phyloP scores from a whole-genome alignment of 1,140 invertebrate genomes.

The Trichonephila clavata region DNA sequence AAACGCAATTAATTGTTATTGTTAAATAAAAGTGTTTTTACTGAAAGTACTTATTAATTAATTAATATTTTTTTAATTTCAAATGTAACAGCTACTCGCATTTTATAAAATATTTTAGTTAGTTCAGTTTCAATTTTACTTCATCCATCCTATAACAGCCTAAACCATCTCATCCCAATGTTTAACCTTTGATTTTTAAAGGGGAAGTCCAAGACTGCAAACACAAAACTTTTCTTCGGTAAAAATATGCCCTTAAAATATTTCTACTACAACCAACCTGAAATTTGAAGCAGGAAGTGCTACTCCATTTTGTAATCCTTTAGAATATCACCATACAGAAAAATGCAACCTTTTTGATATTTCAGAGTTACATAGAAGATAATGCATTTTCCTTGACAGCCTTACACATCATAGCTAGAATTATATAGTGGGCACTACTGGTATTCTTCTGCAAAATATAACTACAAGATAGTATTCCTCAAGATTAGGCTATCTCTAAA shows the following conservation, averaged over 20 bases:
- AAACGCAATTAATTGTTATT: no score
- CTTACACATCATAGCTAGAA: constrained; percentile 3
- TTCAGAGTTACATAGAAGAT: background rate
- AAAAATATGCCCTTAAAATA: background rate
- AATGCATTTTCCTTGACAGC: constrained; percentile 37
- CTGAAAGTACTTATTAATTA: no score
- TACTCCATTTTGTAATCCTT: constrained; percentile 8
- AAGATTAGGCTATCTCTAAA: background rate
- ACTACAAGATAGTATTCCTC: background rate
- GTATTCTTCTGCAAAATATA: background rate
- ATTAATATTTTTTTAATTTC: no score
- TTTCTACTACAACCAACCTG: background rate
- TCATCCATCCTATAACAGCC: no score
- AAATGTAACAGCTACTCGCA: background rate
- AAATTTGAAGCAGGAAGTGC: background rate
- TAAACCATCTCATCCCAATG: no score
- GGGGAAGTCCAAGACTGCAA: background rate
- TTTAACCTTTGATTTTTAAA: background rate
- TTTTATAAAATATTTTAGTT: background rate
- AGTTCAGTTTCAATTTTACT: no score
- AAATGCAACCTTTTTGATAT: background rate
- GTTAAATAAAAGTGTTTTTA: no score
- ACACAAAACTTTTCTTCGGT: background rate
- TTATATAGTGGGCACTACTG: constrained; percentile 1
- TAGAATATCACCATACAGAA: background rate